A percentile compares a stretch with the other conserved stretches of the same genome.
phyloP scores from a whole-genome alignment of 2,113 vertebrate genomes.

The Dermatemys mawii region DNA sequence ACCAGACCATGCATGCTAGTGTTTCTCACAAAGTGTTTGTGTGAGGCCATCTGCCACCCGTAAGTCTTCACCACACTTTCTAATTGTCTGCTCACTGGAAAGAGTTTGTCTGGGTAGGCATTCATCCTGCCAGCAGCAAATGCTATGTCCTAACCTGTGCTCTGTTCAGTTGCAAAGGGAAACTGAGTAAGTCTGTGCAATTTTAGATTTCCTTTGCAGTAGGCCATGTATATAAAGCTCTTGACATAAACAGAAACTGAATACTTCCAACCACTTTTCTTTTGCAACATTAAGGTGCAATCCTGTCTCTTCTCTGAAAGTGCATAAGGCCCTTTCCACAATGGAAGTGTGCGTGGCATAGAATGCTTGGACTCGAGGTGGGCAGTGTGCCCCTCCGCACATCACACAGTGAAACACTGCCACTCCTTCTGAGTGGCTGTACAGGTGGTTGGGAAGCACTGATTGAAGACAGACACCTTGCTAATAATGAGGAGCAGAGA shows the following conservation, averaged over 20 bases:
- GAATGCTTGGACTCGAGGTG: background rate
- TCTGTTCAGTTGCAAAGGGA: background rate
- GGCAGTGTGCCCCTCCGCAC: accelerated
- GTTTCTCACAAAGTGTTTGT: background rate
- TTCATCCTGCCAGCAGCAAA: constrained; percentile 38
- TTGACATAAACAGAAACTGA: background rate
- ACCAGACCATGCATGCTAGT: background rate
- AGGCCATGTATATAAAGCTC: background rate
- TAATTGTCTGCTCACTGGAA: constrained; percentile 7
- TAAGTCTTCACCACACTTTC: background rate
- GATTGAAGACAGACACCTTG: constrained; percentile 16
- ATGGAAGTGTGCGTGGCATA: background rate
- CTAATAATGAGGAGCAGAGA: constrained; percentile 6
- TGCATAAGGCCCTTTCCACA: background rate
- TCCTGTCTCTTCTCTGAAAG: background rate
- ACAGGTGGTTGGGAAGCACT: background rate
- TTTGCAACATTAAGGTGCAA: background rate
- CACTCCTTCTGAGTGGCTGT: background rate
- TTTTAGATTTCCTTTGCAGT: accelerated
- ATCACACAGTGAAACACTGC: accelerated
- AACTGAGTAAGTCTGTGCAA: background rate
- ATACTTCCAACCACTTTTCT: background rate
- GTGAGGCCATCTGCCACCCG: background rate
- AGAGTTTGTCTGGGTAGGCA: constrained; percentile 29
- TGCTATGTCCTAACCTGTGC: background rate